Conservation (phyloP, 2,797 vertebrate genomes). For the Labeo calbasu region DNA sequence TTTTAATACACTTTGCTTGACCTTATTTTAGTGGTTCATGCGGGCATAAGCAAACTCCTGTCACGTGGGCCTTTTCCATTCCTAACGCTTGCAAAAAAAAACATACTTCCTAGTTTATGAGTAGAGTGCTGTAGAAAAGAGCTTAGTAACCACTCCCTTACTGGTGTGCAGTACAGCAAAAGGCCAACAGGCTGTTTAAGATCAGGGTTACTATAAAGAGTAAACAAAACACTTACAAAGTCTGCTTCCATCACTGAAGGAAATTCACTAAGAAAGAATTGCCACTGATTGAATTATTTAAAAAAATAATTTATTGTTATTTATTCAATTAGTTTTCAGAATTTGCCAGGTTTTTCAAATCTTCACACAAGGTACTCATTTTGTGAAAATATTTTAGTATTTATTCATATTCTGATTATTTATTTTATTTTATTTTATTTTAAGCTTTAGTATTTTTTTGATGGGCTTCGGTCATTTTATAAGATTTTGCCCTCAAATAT, state of each 20-base stretch:
- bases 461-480: background rate
- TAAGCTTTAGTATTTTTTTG: background rate
- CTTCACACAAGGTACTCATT: background rate
- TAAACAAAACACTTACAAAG: background rate
- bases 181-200: background rate
- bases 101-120: conserved; percentile 30
- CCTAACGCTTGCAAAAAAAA: conserved; percentile 20
- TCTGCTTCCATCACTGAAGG: background rate
- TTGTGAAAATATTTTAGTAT: background rate
- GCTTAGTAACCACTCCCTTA: conserved; percentile 1
- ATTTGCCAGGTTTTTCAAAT: background rate
- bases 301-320: background rate
- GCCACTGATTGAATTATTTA: background rate
- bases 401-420: background rate
- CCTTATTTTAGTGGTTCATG: conserved; percentile 16
- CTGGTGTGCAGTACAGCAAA: background rate
- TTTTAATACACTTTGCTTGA: conserved; percentile 19
- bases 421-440: background rate
- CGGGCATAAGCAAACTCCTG: conserved; percentile 5
- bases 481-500: too few relatives aligned
- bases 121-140: background rate
- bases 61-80: conserved; percentile 5
- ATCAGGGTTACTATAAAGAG: background rate
- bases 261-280: background rate
- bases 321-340: background rate